phyloP scores from a whole-genome alignment of 2,888 invertebrate genomes.

The Pemphredon lugubris region DNA sequence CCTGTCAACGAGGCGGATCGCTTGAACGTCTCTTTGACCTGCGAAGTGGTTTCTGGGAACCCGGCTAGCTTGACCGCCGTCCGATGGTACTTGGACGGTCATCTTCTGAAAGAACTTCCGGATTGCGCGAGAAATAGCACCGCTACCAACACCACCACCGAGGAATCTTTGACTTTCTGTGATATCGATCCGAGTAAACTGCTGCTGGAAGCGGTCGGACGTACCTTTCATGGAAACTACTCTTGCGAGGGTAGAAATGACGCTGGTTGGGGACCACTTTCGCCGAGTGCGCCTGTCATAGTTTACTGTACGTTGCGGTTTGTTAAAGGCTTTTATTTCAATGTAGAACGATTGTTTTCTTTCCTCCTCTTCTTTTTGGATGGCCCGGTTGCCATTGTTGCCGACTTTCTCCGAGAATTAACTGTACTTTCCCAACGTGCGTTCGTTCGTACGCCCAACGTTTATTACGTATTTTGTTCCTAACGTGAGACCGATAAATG shows the following conservation, averaged over 20 bases:
- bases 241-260: slow-evolving; percentile 94
- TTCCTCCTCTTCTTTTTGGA: too few relatives aligned
- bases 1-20: slow-evolving; percentile 91
- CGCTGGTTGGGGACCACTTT: slow-evolving; percentile 93
- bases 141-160: slow-evolving; percentile 62
- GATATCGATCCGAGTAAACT: slow-evolving; percentile 94
- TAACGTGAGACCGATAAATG: too few relatives aligned
- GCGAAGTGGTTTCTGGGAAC: slow-evolving; percentile 91
- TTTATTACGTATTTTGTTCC: too few relatives aligned
- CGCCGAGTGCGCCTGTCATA: slow-evolving; percentile 89
- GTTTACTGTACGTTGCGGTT: slow-evolving; percentile 87
- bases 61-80: slow-evolving; percentile 88
- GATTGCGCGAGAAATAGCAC: slow-evolving; percentile 86
- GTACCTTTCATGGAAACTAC: slow-evolving; percentile 96
- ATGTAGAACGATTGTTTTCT: too few relatives aligned
- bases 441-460: too few relatives aligned
- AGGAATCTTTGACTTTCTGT: slow-evolving; percentile 84
- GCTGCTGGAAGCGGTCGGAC: slow-evolving; percentile 91
- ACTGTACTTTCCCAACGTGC: too few relatives aligned
- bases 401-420: too few relatives aligned
- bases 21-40: slow-evolving; percentile 90
- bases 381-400: too few relatives aligned
- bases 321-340: too few relatives aligned
- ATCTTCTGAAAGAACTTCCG: slow-evolving; percentile 91
- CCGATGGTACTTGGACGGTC: slow-evolving; percentile 93